Evolutionary conservation across 2,797 vertebrate species (phyloP).

Genomic region (Bryconaethiops microstoma): DNA sequence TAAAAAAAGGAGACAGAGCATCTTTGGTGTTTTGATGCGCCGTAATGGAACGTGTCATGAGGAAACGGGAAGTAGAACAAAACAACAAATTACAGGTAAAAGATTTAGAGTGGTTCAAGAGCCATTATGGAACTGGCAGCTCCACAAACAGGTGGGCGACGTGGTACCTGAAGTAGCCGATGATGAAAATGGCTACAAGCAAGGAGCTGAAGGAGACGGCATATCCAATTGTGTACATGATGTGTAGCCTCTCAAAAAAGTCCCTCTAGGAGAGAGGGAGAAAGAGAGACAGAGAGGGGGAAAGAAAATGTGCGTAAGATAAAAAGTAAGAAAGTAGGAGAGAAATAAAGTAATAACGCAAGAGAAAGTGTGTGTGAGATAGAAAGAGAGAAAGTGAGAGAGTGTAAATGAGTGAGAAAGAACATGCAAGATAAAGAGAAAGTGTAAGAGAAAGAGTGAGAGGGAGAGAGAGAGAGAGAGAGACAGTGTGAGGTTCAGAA

Average conservation of each 20-base stretch:
- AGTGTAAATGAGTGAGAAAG: too few species aligned
- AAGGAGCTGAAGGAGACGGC: constrained; percentile 87
- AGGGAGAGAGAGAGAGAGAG: too few species aligned
- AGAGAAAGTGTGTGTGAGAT: too few species aligned
- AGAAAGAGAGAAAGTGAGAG: too few species aligned
- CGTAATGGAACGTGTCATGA: not conserved
- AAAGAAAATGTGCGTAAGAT: not conserved
- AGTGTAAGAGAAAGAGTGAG: too few species aligned
- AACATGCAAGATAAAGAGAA: too few species aligned
- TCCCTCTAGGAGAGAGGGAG: constrained; percentile 70
- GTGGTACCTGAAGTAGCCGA: constrained; percentile 86
- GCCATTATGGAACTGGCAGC: not conserved
- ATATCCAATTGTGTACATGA: constrained; percentile 89
- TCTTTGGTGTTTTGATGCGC: not conserved
- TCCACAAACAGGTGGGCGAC: not conserved
- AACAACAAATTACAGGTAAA: not conserved
- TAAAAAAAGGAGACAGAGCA: not conserved
- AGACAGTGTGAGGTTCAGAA: too few species aligned
- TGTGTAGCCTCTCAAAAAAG: constrained; percentile 86
- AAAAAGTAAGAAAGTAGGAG: not conserved
- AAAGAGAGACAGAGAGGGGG: not conserved
- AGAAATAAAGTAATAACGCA: too few species aligned
- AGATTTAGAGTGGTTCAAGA: not conserved
- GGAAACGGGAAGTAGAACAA: not conserved
- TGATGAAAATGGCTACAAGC: constrained; percentile 85